A percentile compares a stretch with the other conserved stretches of the same genome.
These are phyloP conservation scores for Plestiodon gilberti DNA, from an alignment of 2,113 vertebrate species.

Conservation along the genomic window DNA sequence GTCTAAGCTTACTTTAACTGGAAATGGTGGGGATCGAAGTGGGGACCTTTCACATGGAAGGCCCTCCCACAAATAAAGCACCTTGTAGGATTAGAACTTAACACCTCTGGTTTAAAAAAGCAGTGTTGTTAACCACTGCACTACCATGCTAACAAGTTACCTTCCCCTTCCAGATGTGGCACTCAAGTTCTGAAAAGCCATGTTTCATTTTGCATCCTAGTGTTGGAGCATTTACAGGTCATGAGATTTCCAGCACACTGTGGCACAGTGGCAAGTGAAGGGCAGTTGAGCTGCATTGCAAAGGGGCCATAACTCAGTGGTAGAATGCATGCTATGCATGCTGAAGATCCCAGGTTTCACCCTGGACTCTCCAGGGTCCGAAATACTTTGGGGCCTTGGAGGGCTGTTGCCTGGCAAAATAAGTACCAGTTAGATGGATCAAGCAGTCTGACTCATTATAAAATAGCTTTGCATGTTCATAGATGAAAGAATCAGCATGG, in stretches of 20 bases:
- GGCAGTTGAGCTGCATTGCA: background rate
- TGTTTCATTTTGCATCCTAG: background rate
- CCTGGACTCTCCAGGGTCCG: no score
- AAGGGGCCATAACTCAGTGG: background rate
- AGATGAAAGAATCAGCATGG: background rate
- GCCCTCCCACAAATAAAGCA: background rate
- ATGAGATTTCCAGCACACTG: background rate
- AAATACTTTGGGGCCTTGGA: background rate
- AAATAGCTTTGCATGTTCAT: background rate
- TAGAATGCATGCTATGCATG: background rate
- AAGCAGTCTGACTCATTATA: background rate
- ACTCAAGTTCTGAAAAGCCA: background rate
- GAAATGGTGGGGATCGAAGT: background rate
- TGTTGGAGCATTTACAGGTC: background rate
- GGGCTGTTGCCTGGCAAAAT: background rate
- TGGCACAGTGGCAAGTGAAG: background rate
- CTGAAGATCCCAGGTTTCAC: background rate
- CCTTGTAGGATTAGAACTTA: background rate
- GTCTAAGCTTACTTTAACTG: background rate
- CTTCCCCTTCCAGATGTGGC: background rate
- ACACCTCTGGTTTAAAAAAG: background rate
- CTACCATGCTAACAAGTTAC: background rate
- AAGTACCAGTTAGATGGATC: background rate
- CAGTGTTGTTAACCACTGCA: background rate
- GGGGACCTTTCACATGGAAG: background rate